phyloP scores from a whole-genome alignment of 2,888 invertebrate species.

The Pediacus dermestoides region DNA sequence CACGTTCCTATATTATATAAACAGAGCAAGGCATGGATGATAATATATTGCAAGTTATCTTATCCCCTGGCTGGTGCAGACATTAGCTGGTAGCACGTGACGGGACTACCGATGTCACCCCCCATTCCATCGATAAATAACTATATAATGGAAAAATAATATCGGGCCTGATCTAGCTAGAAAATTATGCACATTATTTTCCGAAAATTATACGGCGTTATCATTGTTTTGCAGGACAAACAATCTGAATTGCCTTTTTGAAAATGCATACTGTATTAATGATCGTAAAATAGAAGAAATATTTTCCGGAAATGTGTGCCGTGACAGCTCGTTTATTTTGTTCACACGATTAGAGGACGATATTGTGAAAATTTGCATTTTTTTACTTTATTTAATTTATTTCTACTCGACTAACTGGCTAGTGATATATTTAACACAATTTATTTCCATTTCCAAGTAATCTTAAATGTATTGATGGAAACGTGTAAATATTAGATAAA shows the following conservation, averaged over 20 bases:
- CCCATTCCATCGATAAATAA: constrained; percentile 32
- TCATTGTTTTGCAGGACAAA: constrained; percentile 1
- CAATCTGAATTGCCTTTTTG: constrained; percentile 4
- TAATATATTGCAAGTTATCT: constrained; percentile 30
- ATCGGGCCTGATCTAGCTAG: constrained; percentile 27
- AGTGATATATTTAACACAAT: no score
- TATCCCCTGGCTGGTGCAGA: constrained; percentile 26
- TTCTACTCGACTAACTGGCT: no score
- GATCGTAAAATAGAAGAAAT: no score
- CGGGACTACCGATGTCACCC: constrained; percentile 24
- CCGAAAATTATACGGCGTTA: not conserved
- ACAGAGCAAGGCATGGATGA: constrained; percentile 15
- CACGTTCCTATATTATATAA: constrained; percentile 6
- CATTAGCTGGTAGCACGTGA: constrained; percentile 29
- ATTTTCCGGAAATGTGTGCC: no score
- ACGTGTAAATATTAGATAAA: no score
- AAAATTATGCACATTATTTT: constrained; percentile 30
- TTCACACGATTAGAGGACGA: no score
- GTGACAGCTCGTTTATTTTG: no score
- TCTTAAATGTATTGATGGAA: no score
- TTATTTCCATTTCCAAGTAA: no score
- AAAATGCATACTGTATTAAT: no score
- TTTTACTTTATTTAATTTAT: no score
- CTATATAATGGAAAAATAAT: constrained; percentile 42
- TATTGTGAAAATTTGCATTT: no score